phyloP scores from a whole-genome alignment of 2,113 vertebrate species.

The Myanophis thanlyinensis region DNA sequence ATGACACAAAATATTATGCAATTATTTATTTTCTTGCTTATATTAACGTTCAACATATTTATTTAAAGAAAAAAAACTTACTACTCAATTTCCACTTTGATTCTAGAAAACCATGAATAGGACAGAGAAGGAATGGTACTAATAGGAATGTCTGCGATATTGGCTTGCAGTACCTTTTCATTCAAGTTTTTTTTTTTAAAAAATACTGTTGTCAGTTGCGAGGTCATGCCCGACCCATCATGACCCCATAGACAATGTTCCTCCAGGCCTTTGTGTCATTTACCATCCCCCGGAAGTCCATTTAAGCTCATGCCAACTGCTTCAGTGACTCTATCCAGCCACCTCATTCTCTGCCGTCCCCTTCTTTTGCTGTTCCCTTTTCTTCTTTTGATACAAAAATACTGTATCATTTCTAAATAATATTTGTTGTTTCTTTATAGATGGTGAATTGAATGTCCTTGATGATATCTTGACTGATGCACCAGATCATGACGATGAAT shows the following conservation, averaged over 20 bases:
- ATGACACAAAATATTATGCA: neutral
- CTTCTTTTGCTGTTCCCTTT: too few species aligned
- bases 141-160: neutral
- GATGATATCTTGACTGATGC: slow-evolving; percentile 98
- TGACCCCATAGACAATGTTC: too few species aligned
- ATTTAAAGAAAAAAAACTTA: neutral
- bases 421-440: slow-evolving; percentile 68
- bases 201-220: too few species aligned
- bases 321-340: too few species aligned
- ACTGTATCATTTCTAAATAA: neutral
- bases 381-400: too few species aligned
- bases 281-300: too few species aligned
- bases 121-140: neutral
- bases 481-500: slow-evolving; percentile 96
- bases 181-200: neutral
- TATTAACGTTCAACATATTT: neutral
- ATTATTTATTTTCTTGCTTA: neutral
- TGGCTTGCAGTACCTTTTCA: neutral
- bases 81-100: neutral
- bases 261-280: too few species aligned
- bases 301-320: too few species aligned
- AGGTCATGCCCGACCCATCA: too few species aligned
- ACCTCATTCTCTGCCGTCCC: too few species aligned
- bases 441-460: slow-evolving; percentile 94
- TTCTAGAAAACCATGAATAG: neutral